phyloP scores from a whole-genome alignment of 2,797 vertebrate genomes.

The Crocidura indochinensis region DNA sequence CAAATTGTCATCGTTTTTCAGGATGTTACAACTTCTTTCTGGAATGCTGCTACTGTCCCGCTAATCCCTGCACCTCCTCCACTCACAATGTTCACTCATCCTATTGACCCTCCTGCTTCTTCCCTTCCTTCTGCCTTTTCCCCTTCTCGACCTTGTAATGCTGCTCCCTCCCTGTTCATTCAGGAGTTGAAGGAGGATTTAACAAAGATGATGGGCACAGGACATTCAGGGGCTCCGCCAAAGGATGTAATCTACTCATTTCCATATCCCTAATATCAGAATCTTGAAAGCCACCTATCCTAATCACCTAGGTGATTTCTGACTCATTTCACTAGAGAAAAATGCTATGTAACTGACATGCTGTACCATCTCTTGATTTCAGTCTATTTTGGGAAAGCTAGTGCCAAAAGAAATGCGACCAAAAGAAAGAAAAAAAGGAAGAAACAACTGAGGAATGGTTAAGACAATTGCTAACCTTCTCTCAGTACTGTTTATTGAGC shows the following conservation, averaged over 20 bases:
- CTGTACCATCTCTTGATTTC: not conserved
- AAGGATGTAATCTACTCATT: not conserved
- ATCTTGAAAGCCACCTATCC: not conserved
- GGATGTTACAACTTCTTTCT: conserved; percentile 66
- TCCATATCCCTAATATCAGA: not conserved
- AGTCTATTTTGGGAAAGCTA: conserved; percentile 51
- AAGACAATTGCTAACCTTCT: not conserved
- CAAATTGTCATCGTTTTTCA: conserved; percentile 3
- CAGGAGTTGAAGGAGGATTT: not conserved
- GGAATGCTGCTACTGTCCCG: conserved; percentile 54
- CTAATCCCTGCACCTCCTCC: not conserved
- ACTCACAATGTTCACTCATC: not conserved
- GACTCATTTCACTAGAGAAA: not conserved
- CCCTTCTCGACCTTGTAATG: not conserved
- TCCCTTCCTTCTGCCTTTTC: not conserved
- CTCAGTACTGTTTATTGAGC: not conserved
- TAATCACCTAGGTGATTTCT: not conserved
- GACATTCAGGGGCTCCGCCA: not conserved
- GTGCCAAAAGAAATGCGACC: not conserved
- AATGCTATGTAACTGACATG: not conserved
- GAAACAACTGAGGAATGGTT: not conserved
- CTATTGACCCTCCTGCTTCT: not conserved
- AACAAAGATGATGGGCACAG: not conserved
- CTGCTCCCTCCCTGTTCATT: not conserved
- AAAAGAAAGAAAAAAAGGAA: not conserved